Base-by-base conservation (phyloP, 2,888 invertebrate genomes). In the Euplexia lucipara region DNA sequence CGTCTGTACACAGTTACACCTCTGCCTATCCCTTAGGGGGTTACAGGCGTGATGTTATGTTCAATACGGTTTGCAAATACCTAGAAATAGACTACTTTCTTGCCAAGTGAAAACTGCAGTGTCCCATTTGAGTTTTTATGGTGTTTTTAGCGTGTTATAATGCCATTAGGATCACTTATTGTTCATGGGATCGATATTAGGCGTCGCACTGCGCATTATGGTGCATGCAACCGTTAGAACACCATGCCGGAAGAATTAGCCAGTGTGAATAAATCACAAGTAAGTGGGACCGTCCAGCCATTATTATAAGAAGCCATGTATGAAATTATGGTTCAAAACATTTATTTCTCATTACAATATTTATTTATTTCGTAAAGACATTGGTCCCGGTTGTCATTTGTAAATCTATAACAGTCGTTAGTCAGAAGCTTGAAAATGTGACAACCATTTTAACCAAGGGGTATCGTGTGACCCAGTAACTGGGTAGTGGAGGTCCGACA, bases 151-250 rank as follows among this genome's bases (percentile, higher is more conserved):
- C 86, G 80, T 85, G 85, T 57, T 47, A 20, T 53, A 64, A 57
- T 71, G 74, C 75, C 69, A 81, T 85, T 79, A 82, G 62, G 53
- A 70, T 59, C 45, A 59, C 61, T 61, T 61, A 65, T 71, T 58
- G 65, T 59, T 62, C 60, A 76, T 61, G 39, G 74, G 78, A 76
- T 85, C 80, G 72, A 82, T 84, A 75, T 32, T 20, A n/a, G 26
- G 57, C 75, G 77, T 79, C 85, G 85, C 84, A 85, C 20, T 83
- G 86, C 86, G 83, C 80, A 58, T 53, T 66, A 62, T 59, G 60
- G 62, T 75, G 60, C 63, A 63, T 54, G 59, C 52, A 26, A 69
- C 32, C n/a, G 48, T 30, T 42, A 45, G 35, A 52, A 49, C 56
- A 76, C 56, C 65, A 72, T 64, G 57, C 44, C 7, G 39, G 26